Base-by-base conservation (phyloP, 2,797 vertebrate genomes). In the Prunella strophiata region DNA sequence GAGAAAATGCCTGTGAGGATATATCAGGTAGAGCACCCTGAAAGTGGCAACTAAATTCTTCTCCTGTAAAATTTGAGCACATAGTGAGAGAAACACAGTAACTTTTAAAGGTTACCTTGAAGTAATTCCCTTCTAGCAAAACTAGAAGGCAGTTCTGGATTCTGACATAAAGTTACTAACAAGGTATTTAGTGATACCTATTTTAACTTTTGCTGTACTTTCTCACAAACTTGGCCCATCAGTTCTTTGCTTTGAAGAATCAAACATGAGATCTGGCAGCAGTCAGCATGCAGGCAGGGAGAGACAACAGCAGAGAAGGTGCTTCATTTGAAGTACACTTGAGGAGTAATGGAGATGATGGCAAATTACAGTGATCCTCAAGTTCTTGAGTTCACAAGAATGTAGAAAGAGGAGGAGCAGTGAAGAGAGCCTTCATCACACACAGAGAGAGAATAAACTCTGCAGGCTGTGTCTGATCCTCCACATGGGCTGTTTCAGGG, bases 1-100 rank as follows among this genome's bases (percentile, higher is more conserved):
- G 99, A 99, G 96, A 99, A 99, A 96, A 99, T 99, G 99, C 99
- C 99, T 1, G 99, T 98, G 84, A 97, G 99, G 82, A 99, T 99
- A 95, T 99, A 99, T 94, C 99, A 99, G 99, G 99, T 99, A 95
- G 63, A 74, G 42, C 20, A 13, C 50, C 29, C 27, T 61, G 27
- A 36, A 68, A 88, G 45, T n/a, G n/a, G 26, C 47, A 76, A 7
- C 26, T 52, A 20, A 78, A 68, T 50, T 29, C 52, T 65, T 13
- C n/a, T 77, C 7, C 0, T 3, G 7, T 17, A 19, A 75, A 65
- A 67, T 29, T 22, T 36, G 65, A 57, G 36, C 10, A n/a, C 4
- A 0, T 6, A 21, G 13, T 51, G 30, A 51, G 51, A 85, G 36
- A 42, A 88, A 16, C 47, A n/a, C 25, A n/a, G 43, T 71, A 9